phyloP scores from a whole-genome alignment of 2,113 vertebrate genomes.

The Typhlomys cinereus region DNA sequence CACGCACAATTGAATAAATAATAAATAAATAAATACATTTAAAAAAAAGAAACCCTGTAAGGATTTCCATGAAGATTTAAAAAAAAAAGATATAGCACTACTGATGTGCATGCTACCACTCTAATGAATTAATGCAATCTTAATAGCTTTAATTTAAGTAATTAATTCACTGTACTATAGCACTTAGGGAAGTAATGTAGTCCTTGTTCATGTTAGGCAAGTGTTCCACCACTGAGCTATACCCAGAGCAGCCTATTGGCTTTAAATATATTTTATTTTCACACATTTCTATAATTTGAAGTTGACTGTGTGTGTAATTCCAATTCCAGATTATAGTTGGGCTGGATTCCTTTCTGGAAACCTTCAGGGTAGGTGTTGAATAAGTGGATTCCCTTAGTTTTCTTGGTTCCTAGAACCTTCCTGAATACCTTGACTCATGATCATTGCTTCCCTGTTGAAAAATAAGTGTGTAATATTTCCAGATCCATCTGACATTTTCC shows the following conservation, averaged over 20 bases:
- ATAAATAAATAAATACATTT: no score
- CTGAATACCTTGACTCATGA: neutral
- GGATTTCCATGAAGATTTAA: no score
- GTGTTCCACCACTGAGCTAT: neutral
- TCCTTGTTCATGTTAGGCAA: neutral
- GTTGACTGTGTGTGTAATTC: no score
- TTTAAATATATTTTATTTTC: neutral
- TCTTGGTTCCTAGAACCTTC: neutral
- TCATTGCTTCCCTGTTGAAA: neutral
- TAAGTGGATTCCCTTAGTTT: neutral
- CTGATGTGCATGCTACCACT: no score
- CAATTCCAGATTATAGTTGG: neutral
- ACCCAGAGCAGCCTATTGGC: neutral
- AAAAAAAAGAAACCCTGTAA: no score
- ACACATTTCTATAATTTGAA: neutral
- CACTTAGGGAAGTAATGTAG: neutral
- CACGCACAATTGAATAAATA: no score
- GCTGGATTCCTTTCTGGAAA: neutral
- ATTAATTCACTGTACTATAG: neutral
- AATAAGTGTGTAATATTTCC: neutral
- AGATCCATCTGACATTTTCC: neutral
- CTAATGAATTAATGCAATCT: neutral
- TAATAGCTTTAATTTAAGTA: neutral
- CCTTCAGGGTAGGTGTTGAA: no score
- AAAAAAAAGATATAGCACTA: no score